These are phyloP conservation scores for Chrysolina haemoptera DNA, from an alignment of 2,888 invertebrate species.

Conservation along the genomic window DNA sequence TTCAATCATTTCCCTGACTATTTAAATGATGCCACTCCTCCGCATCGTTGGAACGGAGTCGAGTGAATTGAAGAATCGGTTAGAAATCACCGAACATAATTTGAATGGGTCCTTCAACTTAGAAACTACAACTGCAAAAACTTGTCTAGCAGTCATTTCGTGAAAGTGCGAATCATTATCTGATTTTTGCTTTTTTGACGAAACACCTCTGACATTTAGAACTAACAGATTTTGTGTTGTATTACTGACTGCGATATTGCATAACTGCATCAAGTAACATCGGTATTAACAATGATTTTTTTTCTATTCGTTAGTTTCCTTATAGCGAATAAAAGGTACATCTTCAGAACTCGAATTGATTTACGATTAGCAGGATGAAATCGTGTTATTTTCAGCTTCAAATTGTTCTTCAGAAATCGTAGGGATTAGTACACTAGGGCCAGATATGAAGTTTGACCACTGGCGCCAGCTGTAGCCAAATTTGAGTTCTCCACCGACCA, in stretches of 20 bases:
- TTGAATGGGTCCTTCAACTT: neutral
- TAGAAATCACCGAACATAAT: neutral
- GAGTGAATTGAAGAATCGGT: neutral
- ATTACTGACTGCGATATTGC: neutral
- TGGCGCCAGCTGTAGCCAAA: too few relatives aligned
- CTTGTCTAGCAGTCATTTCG: neutral
- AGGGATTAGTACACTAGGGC: too few relatives aligned
- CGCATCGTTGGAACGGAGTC: neutral
- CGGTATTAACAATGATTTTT: neutral
- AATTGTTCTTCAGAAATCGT: too few relatives aligned
- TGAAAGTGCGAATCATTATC: slow-evolving; percentile 13
- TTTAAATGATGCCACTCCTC: slow-evolving; percentile 29
- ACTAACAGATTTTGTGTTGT: neutral
- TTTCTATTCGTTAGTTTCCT: too few relatives aligned
- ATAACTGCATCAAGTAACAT: neutral
- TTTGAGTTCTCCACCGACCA: too few relatives aligned
- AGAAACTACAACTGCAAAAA: neutral
- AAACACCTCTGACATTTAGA: slow-evolving; percentile 12
- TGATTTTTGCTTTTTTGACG: slow-evolving; percentile 8
- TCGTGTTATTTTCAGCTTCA: too few relatives aligned
- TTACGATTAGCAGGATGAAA: too few relatives aligned
- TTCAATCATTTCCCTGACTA: slow-evolving; percentile 25
- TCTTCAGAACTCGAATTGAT: too few relatives aligned
- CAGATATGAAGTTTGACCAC: too few relatives aligned
- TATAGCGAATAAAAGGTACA: too few relatives aligned